Evolutionary conservation across 2,797 vertebrate species (phyloP).

Genomic region (Aulostomus chinensis): DNA sequence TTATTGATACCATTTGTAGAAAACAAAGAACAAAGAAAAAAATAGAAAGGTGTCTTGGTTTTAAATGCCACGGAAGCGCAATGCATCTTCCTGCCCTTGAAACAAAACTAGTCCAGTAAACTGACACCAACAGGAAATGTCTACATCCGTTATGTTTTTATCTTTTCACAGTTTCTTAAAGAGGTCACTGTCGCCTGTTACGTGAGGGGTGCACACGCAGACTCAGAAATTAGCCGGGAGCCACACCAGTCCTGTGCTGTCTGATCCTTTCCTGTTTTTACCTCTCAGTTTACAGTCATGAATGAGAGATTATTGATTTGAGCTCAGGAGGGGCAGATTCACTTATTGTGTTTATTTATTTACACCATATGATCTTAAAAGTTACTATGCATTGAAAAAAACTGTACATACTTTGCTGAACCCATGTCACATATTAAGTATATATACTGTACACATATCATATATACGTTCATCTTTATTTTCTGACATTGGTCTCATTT

Average conservation of each 20-base stretch:
- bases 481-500: constrained; percentile 56
- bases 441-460: constrained; percentile 64
- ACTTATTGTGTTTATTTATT: constrained; percentile 77
- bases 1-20: too few relatives aligned
- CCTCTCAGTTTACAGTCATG: constrained; percentile 31
- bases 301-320: constrained; percentile 71
- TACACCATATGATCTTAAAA: constrained; percentile 71
- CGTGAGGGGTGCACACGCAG: too few relatives aligned
- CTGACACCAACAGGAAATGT: constrained; percentile 5
- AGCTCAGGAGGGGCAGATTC: constrained; percentile 71
- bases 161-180: too few relatives aligned
- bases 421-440: constrained; percentile 62
- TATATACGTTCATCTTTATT: constrained; percentile 64
- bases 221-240: too few relatives aligned
- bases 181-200: too few relatives aligned
- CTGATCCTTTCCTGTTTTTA: constrained; percentile 14
- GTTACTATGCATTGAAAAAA: constrained; percentile 78
- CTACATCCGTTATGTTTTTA: too few relatives aligned
- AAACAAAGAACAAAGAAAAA: too few relatives aligned
- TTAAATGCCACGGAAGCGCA: too few relatives aligned
- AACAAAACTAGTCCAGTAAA: neutral
- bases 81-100: neutral
- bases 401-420: constrained; percentile 66
- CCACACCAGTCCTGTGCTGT: neutral
- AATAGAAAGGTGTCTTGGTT: too few relatives aligned